Conservation (phyloP, 1,140 invertebrate genomes). For the Delia radicum region DNA sequence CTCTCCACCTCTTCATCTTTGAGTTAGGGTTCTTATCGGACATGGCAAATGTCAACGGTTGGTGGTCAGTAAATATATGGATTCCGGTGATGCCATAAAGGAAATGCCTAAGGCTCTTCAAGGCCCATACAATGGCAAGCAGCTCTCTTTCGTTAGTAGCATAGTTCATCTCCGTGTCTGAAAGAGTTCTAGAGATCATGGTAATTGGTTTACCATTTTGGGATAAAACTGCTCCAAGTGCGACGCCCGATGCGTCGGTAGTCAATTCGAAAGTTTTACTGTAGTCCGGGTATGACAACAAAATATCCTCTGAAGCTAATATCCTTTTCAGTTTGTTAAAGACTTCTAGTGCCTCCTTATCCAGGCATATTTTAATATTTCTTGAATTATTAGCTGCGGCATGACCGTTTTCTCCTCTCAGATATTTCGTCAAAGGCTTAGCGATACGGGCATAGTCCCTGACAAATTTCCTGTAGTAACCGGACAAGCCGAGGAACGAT, state of each 20-base stretch:
- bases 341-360: background rate
- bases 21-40: background rate
- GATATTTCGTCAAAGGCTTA: background rate
- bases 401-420: background rate
- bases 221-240: slow-evolving; percentile 45
- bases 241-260: slow-evolving; percentile 40
- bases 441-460: background rate
- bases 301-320: slow-evolving; percentile 28
- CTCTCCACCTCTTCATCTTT: background rate
- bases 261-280: slow-evolving; percentile 43
- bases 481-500: slow-evolving; percentile 3
- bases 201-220: slow-evolving; percentile 28
- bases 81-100: background rate
- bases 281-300: slow-evolving; percentile 42
- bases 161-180: slow-evolving; percentile 8
- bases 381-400: background rate
- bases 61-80: slow-evolving; percentile 21
- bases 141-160: slow-evolving; percentile 26
- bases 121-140: slow-evolving; percentile 25
- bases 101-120: background rate
- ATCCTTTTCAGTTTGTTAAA: slow-evolving; percentile 31
- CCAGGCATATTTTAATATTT: background rate
- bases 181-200: slow-evolving; percentile 21
- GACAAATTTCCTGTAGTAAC: slow-evolving; percentile 1
- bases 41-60: slow-evolving; percentile 12